Percentiles rank a stretch among this genome's conserved stretches.
These are phyloP conservation scores for Gadus macrocephalus DNA, from an alignment of 2,113 vertebrate species.

Conservation along the genomic window DNA sequence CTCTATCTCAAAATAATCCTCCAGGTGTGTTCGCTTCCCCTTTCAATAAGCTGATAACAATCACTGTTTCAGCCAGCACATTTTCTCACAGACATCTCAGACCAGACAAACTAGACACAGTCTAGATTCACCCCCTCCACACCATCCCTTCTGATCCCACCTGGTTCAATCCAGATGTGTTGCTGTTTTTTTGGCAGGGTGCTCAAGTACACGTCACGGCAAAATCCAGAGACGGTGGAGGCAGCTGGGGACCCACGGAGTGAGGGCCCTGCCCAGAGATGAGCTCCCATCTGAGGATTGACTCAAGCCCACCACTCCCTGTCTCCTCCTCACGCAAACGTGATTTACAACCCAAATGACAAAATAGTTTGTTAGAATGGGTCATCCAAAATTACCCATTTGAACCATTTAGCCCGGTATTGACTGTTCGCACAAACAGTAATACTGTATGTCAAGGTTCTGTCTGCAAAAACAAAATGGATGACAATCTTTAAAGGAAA, in stretches of 20 bases:
- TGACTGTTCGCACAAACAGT: neutral
- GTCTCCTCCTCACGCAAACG: conserved; percentile 63
- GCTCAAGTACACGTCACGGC: conserved; percentile 33
- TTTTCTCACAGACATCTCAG: neutral
- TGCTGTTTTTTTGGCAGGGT: conserved; percentile 29
- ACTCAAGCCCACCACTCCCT: conserved; percentile 34
- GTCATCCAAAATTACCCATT: too few species aligned
- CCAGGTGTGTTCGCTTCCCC: too few species aligned
- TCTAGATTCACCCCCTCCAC: too few species aligned
- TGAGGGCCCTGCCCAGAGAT: conserved; percentile 50
- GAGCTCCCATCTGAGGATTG: conserved; percentile 54
- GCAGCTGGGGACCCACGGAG: conserved; percentile 41
- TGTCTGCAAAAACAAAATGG: too few species aligned
- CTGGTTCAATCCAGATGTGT: conserved; percentile 14
- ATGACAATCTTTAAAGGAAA: too few species aligned
- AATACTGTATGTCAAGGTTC: too few species aligned
- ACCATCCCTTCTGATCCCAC: neutral
- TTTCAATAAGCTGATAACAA: too few species aligned
- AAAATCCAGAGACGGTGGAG: conserved; percentile 40
- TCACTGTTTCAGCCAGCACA: neutral
- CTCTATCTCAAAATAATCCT: too few species aligned
- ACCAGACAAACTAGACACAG: neutral
- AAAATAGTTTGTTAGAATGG: too few species aligned
- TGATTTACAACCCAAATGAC: too few species aligned
- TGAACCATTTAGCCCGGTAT: conserved; percentile 43